Evolutionary conservation across 2,797 vertebrate species (phyloP).

Genomic region (Moxostoma hubbsi): DNA sequence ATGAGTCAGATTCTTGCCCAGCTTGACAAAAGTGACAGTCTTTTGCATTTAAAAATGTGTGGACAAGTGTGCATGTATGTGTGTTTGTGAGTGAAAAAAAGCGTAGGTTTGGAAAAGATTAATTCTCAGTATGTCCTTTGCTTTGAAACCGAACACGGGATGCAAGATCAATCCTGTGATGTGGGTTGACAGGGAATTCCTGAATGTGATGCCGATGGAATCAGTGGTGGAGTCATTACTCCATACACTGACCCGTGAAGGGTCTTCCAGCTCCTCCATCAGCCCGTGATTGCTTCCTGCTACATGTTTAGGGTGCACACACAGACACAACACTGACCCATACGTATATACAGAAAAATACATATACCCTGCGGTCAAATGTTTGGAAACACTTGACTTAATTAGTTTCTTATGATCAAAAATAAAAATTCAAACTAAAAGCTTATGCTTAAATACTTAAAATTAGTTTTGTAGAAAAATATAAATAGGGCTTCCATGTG

Average conservation of each 20-base stretch:
- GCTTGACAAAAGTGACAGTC: constrained; percentile 27
- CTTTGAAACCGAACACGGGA: constrained; percentile 61
- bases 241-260: constrained; percentile 68
- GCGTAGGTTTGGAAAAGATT: constrained; percentile 23
- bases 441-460: no score
- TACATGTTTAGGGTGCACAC: constrained; percentile 40
- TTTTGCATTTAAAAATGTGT: constrained; percentile 14
- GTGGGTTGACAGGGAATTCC: constrained; percentile 66
- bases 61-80: no score
- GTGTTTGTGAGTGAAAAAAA: constrained; percentile 10
- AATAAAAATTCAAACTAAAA: no score
- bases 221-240: constrained; percentile 65
- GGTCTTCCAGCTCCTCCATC: constrained; percentile 57
- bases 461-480: no score
- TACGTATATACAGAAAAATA: background rate
- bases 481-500: no score
- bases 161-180: constrained; percentile 61
- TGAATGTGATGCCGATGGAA: constrained; percentile 64
- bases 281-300: constrained; percentile 69
- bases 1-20: constrained; percentile 27
- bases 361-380: constrained; percentile 9
- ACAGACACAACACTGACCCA: constrained; percentile 42
- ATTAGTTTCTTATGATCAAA: no score
- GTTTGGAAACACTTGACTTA: no score
- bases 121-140: constrained; percentile 43